phyloP scores from a whole-genome alignment of 1,140 invertebrate genomes.

The Trichogramma pretiosum region DNA sequence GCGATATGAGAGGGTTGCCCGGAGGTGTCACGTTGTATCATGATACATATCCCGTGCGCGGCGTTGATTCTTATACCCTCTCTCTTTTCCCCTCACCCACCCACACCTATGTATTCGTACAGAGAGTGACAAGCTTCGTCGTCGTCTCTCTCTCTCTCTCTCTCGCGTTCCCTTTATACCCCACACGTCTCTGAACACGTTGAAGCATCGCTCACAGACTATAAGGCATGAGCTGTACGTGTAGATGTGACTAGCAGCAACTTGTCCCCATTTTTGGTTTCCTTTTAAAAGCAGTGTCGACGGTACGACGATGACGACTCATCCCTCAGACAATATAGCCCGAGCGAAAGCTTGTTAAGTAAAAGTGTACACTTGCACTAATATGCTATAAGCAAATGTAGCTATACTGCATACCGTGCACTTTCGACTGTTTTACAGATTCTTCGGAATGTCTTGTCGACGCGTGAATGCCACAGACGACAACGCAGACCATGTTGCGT shows the following conservation, averaged over 20 bases:
- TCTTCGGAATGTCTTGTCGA: too few relatives aligned
- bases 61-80: slow-evolving; percentile 42
- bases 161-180: slow-evolving; percentile 10
- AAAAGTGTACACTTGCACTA: slow-evolving; percentile 38
- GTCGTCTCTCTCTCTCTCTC: slow-evolving; percentile 20
- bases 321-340: slow-evolving; percentile 37
- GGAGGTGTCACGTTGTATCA: slow-evolving; percentile 43
- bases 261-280: slow-evolving; percentile 47
- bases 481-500: too few relatives aligned
- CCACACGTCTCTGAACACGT: slow-evolving; percentile 6
- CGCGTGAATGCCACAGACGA: too few relatives aligned
- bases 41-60: too few relatives aligned
- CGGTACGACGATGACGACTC: too few relatives aligned
- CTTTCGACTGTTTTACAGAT: slow-evolving; percentile 1
- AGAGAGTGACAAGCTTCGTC: too few relatives aligned
- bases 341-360: slow-evolving; percentile 46
- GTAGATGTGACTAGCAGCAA: slow-evolving; percentile 18
- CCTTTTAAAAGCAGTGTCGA: slow-evolving; percentile 44
- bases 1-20: slow-evolving; percentile 38
- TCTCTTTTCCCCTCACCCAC: slow-evolving; percentile 20
- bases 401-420: too few relatives aligned
- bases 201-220: slow-evolving; percentile 14
- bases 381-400: too few relatives aligned
- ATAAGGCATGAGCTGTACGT: slow-evolving; percentile 6
- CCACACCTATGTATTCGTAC: too few relatives aligned